Evolutionary conservation across 2,113 vertebrate genomes (phyloP), one percentile per base, ranked within the genome.

Genomic region (Picathartes gymnocephalus): DNA sequence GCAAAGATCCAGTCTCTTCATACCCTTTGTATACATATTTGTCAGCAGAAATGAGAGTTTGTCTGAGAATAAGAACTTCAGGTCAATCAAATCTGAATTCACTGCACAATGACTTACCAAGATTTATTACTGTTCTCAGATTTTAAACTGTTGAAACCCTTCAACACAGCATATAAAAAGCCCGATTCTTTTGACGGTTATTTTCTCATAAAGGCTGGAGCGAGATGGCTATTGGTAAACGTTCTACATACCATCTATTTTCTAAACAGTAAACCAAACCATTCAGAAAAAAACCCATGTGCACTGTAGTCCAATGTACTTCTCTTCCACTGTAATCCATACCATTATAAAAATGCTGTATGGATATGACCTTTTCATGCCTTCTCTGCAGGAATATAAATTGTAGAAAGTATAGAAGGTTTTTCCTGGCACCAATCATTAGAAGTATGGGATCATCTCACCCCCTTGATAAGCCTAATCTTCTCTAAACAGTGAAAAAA

Each of bases 1-100:
- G 35, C 39, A 84, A 79, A 72, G 62, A 69, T 51, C 24, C 60
- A 42, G 25, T 37, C 19, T 85, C 56, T 84, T 86, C 40, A 33
- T 37, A 66, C 31, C 15, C 42, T 81, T 37, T 47, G 30, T 6
- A 16, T 20, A 60, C 1, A 6, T 35, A 65, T 48, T 61, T 85
- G 23, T 70, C 56, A 81, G 50, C 45, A 78, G 69, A 68, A 86
- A 58, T 4, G 1, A 40, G 35, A 70, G 20, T 71, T 53, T 58
- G 30, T 80, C 62, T 37, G 24, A 78, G 37, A 56, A 16, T 42
- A 87, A 74, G 42, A 71, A 60, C 37, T 54, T 76, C 30, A 64
- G 18, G 18, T 44, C 86, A 88, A 82, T 71, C 71, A 88, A 66
- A 76, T 74, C 51, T 82, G 47, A 92, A 81, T 39, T 79, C 39